Evolutionary conservation across 2,888 invertebrate species (phyloP).

Genomic region (Frankliniella intonsa): DNA sequence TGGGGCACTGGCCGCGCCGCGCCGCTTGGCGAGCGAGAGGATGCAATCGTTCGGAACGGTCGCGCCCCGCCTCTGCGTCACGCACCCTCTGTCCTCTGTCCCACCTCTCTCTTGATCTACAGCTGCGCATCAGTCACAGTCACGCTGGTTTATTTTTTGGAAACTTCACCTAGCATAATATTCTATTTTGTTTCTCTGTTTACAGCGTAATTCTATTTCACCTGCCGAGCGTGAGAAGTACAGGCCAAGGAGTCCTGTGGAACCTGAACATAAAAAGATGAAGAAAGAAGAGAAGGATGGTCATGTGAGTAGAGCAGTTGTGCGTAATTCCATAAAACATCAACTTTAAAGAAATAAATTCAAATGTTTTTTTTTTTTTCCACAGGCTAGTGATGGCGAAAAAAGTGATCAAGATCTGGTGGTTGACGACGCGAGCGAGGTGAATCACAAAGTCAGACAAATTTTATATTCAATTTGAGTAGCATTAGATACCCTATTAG

Average conservation of each 20-base stretch:
- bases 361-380: neutral
- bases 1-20: constrained; percentile 35
- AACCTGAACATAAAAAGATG: constrained; percentile 69
- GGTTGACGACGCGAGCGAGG: constrained; percentile 89
- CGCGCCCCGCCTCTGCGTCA: neutral
- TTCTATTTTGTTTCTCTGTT: constrained; percentile 36
- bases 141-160: too few relatives aligned
- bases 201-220: constrained; percentile 79
- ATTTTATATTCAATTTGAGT: constrained; percentile 6
- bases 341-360: constrained; percentile 2
- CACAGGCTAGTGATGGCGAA: constrained; percentile 73
- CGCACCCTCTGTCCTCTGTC: too few relatives aligned
- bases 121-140: too few relatives aligned
- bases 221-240: constrained; percentile 80
- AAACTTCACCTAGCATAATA: too few relatives aligned
- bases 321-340: neutral
- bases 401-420: constrained; percentile 89
- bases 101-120: too few relatives aligned
- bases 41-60: constrained; percentile 30
- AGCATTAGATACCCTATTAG: neutral
- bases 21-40: constrained; percentile 33
- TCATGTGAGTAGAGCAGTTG: constrained; percentile 58
- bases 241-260: constrained; percentile 71
- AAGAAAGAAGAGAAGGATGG: constrained; percentile 73
- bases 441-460: constrained; percentile 40